Evolutionary conservation across 2,888 invertebrate species (phyloP).

Genomic region (Lypha dubia): DNA sequence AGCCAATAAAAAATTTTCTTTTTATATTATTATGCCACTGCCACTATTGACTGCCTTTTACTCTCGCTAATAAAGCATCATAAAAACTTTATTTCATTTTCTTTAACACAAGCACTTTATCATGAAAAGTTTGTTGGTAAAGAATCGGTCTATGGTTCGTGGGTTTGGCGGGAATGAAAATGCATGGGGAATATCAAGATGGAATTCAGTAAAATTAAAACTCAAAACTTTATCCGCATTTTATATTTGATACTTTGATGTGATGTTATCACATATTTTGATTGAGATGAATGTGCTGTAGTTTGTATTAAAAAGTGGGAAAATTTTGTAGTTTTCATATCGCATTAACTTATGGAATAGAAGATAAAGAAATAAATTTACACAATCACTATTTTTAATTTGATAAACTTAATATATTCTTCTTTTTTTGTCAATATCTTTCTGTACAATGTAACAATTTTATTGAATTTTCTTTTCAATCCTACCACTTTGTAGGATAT

Average conservation of each 20-base stretch:
- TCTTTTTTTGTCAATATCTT: no score
- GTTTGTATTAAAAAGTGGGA: neutral
- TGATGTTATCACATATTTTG: slow-evolving; percentile 61
- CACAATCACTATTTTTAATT: neutral
- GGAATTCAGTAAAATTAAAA: slow-evolving; percentile 56
- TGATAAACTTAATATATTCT: neutral
- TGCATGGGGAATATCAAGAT: slow-evolving; percentile 29
- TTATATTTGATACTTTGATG: slow-evolving; percentile 47
- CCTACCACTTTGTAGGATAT: neutral
- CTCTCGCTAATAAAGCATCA: slow-evolving; percentile 67
- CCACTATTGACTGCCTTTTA: slow-evolving; percentile 43
- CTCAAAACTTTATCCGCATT: slow-evolving; percentile 63
- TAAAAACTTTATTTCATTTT: slow-evolving; percentile 68
- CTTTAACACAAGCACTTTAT: slow-evolving; percentile 60
- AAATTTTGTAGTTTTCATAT: neutral
- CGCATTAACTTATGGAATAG: neutral
- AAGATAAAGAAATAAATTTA: neutral
- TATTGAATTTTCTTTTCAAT: neutral
- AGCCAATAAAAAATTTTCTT: slow-evolving; percentile 17
- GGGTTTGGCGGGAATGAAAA: neutral
- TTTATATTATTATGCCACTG: slow-evolving; percentile 32
- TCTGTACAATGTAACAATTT: no score
- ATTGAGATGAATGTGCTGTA: slow-evolving; percentile 64
- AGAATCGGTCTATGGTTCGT: neutral
- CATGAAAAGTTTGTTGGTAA: slow-evolving; percentile 41